Percentiles rank a stretch among this genome's conserved stretches.
Conservation (phyloP, 1,140 invertebrate genomes). For the Maconellicoccus hirsutus region DNA sequence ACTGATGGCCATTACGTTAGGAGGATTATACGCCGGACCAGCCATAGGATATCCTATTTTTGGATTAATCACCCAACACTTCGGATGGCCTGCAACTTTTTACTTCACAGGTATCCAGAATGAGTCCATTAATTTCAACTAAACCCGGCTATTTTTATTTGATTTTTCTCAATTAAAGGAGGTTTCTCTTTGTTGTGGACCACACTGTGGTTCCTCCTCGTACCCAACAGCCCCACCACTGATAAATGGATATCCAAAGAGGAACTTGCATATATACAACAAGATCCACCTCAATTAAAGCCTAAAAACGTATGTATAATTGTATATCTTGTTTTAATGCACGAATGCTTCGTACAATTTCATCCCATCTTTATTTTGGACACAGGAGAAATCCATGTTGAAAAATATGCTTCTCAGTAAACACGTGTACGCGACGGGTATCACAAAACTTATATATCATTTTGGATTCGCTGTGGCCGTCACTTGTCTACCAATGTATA, state of each 20-base stretch:
- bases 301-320: background rate
- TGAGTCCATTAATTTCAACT: too few species aligned
- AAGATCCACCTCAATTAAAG: background rate
- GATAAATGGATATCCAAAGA: background rate
- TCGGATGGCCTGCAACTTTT: constrained; percentile 77
- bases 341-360: too few species aligned
- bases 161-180: background rate
- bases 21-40: constrained; percentile 35
- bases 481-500: background rate
- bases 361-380: too few species aligned
- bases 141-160: too few species aligned
- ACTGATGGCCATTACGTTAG: constrained; percentile 68
- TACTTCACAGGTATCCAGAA: constrained; percentile 59
- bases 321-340: too few species aligned
- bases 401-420: background rate
- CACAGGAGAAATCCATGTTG: background rate
- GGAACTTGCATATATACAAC: background rate
- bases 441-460: background rate
- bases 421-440: background rate
- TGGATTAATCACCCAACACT: constrained; percentile 35
- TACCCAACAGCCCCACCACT: background rate
- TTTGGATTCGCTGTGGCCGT: background rate
- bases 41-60: constrained; percentile 39
- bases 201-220: background rate
- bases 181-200: background rate